Evolutionary conservation across 2,797 vertebrate species (phyloP).

Genomic region (Thripadectes ignobilis): DNA sequence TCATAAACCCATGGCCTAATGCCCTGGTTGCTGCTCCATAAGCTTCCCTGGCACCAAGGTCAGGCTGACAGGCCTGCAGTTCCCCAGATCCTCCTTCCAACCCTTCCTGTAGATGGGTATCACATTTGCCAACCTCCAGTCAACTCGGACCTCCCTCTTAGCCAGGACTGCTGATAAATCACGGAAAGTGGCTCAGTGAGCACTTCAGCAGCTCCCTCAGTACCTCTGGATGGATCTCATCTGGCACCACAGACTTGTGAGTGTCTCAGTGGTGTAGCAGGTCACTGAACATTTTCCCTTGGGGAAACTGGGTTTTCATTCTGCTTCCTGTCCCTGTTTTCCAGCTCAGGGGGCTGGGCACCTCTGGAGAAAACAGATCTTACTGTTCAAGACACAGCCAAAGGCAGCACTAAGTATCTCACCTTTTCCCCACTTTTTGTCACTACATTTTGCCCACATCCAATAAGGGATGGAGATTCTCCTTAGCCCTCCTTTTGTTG

Average conservation of each 20-base stretch:
- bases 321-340: not conserved
- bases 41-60: not conserved
- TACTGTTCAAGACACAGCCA: not conserved
- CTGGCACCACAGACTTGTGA: not conserved
- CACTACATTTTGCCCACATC: no score
- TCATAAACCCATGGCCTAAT: not conserved
- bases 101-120: not conserved
- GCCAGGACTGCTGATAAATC: not conserved
- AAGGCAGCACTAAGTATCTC: not conserved
- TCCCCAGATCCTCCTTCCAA: not conserved
- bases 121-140: not conserved
- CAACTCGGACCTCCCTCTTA: not conserved
- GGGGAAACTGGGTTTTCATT: not conserved
- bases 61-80: not conserved
- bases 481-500: not conserved
- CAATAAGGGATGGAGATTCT: no score
- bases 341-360: not conserved
- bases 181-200: not conserved
- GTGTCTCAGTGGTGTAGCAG: not conserved
- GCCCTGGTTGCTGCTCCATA: not conserved
- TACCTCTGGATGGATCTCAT: not conserved
- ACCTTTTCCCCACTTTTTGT: not conserved
- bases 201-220: not conserved
- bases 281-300: not conserved
- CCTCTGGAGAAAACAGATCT: not conserved